Conservation (phyloP, 1,140 invertebrate species). For the Temnothorax nylanderi region DNA sequence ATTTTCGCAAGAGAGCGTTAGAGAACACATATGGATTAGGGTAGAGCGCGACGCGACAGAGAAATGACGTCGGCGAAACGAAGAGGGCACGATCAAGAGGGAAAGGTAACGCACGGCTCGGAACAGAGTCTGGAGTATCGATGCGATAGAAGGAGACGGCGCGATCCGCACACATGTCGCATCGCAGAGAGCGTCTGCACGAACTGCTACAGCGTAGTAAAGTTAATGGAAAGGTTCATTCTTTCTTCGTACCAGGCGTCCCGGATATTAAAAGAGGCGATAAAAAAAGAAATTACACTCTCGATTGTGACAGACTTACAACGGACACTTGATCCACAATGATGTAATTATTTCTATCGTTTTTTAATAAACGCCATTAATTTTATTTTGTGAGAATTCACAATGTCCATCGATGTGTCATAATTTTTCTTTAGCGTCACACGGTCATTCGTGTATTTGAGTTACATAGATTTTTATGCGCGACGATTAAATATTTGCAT, state of each 20-base stretch:
- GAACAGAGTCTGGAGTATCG: constrained; percentile 24
- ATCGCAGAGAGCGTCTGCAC: constrained; percentile 9
- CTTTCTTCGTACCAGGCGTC: background rate
- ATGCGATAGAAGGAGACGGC: background rate
- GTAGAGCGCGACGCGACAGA: constrained; percentile 5
- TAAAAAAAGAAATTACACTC: constrained; percentile 1
- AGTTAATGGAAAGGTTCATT: constrained; percentile 50
- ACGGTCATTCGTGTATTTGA: background rate
- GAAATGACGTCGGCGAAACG: constrained; percentile 1
- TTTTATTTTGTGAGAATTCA: background rate
- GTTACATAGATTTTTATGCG: background rate
- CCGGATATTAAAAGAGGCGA: background rate
- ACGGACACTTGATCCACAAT: background rate
- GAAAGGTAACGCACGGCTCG: background rate
- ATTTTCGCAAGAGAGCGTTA: constrained; percentile 42
- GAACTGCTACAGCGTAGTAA: background rate
- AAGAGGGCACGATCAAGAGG: constrained; percentile 38
- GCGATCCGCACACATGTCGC: constrained; percentile 38
- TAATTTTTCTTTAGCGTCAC: background rate
- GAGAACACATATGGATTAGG: constrained; percentile 28
- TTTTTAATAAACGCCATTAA: background rate
- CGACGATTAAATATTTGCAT: background rate
- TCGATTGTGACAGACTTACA: background rate
- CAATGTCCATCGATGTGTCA: background rate
- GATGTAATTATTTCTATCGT: background rate